phyloP scores from a whole-genome alignment of 2,888 invertebrate genomes.

The Papilio protenor region DNA sequence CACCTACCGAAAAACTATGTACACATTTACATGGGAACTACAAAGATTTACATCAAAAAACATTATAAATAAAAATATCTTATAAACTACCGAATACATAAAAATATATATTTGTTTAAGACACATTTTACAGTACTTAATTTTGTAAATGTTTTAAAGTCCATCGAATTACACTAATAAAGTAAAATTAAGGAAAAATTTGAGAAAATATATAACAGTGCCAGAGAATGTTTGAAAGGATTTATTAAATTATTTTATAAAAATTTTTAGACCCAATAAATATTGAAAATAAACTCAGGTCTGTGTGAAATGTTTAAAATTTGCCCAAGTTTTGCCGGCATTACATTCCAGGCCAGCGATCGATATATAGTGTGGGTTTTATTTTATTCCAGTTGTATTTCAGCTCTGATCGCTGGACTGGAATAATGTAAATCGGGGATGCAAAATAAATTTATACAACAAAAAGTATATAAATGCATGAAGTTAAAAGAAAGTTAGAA shows the following conservation, averaged over 20 bases:
- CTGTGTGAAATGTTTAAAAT: background rate
- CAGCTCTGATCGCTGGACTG: too few species aligned
- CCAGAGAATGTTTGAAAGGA: too few species aligned
- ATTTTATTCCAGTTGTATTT: too few species aligned
- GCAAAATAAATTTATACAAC: too few species aligned
- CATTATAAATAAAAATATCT: conserved; percentile 28
- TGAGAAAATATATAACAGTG: background rate
- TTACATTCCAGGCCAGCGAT: too few species aligned
- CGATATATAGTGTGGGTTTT: too few species aligned
- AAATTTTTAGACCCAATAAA: background rate
- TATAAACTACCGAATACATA: conserved; percentile 33
- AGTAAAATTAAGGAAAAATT: background rate
- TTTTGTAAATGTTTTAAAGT: background rate
- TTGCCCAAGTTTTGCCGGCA: background rate
- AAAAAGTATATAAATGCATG: too few species aligned
- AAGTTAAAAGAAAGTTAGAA: too few species aligned
- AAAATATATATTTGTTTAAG: conserved; percentile 28
- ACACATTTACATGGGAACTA: conserved; percentile 56
- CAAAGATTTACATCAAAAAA: conserved; percentile 41
- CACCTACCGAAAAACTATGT: conserved; percentile 59
- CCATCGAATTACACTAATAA: background rate
- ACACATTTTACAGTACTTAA: conserved; percentile 17
- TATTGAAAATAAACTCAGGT: background rate
- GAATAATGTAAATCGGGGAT: too few species aligned
- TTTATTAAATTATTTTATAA: background rate